Percentiles rank a stretch among this genome's conserved stretches.
Evolutionary conservation across 2,888 invertebrate genomes (phyloP).

Genomic region (Bhutanitis thaidina): DNA sequence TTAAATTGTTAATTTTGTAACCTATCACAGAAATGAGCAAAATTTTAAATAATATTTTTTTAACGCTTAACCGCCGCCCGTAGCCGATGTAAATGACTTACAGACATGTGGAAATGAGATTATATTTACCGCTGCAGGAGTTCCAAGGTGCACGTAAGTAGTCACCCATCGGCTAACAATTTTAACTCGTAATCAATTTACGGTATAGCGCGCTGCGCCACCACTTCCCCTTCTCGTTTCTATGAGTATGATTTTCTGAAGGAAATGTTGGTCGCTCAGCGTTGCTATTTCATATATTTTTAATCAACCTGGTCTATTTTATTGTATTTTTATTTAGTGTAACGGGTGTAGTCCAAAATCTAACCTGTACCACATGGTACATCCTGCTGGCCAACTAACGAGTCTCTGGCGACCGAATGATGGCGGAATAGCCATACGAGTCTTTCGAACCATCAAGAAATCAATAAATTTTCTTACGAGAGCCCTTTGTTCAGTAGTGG

Average conservation of each 20-base stretch:
- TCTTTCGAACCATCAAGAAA: too few relatives aligned
- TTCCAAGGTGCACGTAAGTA: conserved; percentile 65
- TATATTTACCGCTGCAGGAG: conserved; percentile 39
- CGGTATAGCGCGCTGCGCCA: conserved; percentile 37
- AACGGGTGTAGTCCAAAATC: too few relatives aligned
- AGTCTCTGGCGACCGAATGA: too few relatives aligned
- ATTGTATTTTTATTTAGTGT: too few relatives aligned
- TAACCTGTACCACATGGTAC: too few relatives aligned
- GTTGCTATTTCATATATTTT: not conserved
- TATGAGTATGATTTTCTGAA: conserved; percentile 25
- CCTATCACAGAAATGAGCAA: too few relatives aligned
- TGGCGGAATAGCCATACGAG: too few relatives aligned
- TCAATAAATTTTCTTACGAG: too few relatives aligned
- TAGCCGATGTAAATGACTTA: conserved; percentile 7
- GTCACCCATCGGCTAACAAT: conserved; percentile 56
- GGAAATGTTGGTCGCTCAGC: not conserved
- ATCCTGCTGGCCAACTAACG: too few relatives aligned
- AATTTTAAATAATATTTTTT: not conserved
- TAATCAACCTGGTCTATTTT: not conserved
- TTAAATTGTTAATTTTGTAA: too few relatives aligned
- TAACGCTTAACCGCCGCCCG: not conserved
- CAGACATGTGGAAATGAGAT: conserved; percentile 57
- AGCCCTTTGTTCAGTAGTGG: too few relatives aligned
- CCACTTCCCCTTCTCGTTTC: conserved; percentile 31
- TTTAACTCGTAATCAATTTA: conserved; percentile 72